Conservation (phyloP, 2,888 invertebrate genomes). For the Halocaridina rubra region DNA sequence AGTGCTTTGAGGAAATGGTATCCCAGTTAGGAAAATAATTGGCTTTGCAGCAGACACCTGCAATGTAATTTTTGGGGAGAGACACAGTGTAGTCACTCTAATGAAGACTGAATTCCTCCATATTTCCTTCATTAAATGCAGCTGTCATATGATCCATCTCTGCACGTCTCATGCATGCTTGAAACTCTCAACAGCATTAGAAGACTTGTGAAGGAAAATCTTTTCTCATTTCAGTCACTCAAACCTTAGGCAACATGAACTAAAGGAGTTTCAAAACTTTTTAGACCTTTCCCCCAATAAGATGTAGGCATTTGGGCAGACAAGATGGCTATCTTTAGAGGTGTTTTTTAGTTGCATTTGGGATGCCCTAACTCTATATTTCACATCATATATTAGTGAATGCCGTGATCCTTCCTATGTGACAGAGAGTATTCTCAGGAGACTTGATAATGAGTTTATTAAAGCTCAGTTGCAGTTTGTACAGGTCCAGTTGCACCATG, state of each 20-base stretch:
- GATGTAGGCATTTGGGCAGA: constrained; percentile 14
- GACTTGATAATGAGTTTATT: background rate
- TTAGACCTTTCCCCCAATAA: constrained; percentile 16
- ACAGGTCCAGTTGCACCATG: constrained; percentile 1
- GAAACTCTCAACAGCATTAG: constrained; percentile 22
- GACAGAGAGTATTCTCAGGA: constrained; percentile 11
- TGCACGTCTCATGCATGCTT: constrained; percentile 22
- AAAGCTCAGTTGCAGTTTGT: constrained; percentile 24
- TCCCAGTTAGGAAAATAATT: background rate
- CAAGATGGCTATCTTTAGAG: constrained; percentile 22
- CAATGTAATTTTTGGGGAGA: constrained; percentile 32
- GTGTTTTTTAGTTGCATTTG: background rate
- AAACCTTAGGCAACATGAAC: constrained; percentile 23
- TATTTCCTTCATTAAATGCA: constrained; percentile 26
- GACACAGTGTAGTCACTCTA: constrained; percentile 21
- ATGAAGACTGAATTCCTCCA: constrained; percentile 26
- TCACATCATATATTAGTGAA: constrained; percentile 27
- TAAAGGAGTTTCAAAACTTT: constrained; percentile 21
- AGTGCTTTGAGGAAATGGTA: background rate
- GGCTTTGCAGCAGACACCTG: constrained; percentile 33
- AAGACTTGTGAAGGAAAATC: constrained; percentile 17
- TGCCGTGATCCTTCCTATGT: constrained; percentile 18
- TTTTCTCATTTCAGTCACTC: constrained; percentile 24
- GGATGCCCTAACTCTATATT: constrained; percentile 27
- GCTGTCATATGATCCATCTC: constrained; percentile 32